Conservation (phyloP, 2,797 vertebrate species). For the Mormyrus proboscirostris region DNA sequence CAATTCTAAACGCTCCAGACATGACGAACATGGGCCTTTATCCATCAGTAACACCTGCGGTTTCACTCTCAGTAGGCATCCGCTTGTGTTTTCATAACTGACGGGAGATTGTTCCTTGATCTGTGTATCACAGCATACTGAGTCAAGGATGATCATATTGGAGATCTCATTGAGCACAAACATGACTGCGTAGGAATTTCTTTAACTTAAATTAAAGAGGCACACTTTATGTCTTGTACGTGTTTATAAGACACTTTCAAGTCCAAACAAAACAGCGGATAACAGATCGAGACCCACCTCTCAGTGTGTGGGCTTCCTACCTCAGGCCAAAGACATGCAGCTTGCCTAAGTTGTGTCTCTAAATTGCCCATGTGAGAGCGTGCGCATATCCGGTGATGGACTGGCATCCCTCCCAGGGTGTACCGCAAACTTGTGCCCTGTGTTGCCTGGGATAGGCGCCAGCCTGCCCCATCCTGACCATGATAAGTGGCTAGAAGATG, state of each 20-base stretch:
- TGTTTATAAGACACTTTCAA: no score
- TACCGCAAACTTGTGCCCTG: neutral
- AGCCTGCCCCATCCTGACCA: neutral
- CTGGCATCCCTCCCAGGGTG: neutral
- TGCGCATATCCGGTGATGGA: neutral
- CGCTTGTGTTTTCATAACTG: conserved; percentile 13
- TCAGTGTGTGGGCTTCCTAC: neutral
- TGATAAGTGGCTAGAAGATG: neutral
- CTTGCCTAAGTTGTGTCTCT: neutral
- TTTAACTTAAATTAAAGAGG: neutral
- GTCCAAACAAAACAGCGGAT: neutral
- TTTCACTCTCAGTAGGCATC: conserved; percentile 10
- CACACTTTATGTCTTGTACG: neutral
- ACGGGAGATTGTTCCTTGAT: conserved; percentile 20
- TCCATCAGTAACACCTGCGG: conserved; percentile 16
- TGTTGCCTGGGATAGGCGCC: neutral
- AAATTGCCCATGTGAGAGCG: neutral
- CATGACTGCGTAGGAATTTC: neutral
- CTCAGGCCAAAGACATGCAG: neutral
- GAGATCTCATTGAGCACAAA: conserved; percentile 23
- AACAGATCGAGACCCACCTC: neutral
- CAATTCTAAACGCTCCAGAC: neutral
- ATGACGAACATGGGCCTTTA: conserved; percentile 18
- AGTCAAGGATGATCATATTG: conserved; percentile 37
- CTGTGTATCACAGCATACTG: conserved; percentile 35